A percentile compares a stretch with the other conserved stretches of the same genome.
These are phyloP conservation scores for Seladonia tumulorum DNA, from an alignment of 2,888 invertebrate species.

Conservation along the genomic window DNA sequence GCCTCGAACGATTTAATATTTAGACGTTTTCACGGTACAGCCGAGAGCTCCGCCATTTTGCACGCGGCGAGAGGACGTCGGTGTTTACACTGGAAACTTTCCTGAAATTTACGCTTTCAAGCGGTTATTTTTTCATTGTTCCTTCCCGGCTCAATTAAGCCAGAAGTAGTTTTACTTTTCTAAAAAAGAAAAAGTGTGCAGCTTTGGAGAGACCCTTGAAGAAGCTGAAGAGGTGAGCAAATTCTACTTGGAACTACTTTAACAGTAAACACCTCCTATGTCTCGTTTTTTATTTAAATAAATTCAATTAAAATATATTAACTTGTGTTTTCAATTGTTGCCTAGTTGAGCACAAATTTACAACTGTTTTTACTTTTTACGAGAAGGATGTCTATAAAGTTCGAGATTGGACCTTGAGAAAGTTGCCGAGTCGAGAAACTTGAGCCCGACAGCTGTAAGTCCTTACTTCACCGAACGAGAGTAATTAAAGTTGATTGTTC, in stretches of 20 bases:
- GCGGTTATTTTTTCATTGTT: not conserved
- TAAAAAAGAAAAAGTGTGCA: no score
- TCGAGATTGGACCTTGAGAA: not conserved
- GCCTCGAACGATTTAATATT: slow-evolving; percentile 30
- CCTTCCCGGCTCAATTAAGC: not conserved
- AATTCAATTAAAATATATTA: no score
- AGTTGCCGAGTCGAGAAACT: not conserved
- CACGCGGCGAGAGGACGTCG: not conserved
- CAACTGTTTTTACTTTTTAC: not conserved
- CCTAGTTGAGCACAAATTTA: not conserved
- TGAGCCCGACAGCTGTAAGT: not conserved
- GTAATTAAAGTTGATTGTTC: not conserved
- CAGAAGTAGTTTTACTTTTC: not conserved
- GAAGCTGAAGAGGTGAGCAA: no score
- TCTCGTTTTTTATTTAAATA: no score
- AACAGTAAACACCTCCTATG: no score
- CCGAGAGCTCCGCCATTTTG: not conserved
- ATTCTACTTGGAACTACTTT: no score
- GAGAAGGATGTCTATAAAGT: not conserved
- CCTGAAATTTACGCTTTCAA: not conserved
- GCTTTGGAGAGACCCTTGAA: no score
- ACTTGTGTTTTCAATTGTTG: not conserved
- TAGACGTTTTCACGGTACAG: not conserved
- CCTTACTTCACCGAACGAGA: not conserved
- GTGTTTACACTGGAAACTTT: not conserved